phyloP scores from a whole-genome alignment of 1,140 invertebrate species.

The Spodoptera frugiperda region DNA sequence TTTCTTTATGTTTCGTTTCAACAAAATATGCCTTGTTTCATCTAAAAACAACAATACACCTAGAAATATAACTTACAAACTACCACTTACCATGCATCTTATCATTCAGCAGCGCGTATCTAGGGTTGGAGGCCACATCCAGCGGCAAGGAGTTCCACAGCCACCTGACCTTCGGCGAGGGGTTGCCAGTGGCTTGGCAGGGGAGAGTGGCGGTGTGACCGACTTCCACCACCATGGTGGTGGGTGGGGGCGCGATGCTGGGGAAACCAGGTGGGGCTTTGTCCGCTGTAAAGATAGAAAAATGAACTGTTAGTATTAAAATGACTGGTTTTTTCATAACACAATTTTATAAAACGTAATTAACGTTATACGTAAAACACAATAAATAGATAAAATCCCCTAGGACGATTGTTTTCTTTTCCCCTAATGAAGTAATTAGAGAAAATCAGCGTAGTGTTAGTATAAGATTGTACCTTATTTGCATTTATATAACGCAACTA shows the following conservation, averaged over 20 bases:
- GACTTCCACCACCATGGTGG: slow-evolving; percentile 96
- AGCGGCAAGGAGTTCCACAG: slow-evolving; percentile 96
- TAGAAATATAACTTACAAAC: too few species aligned
- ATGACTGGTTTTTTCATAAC: too few species aligned
- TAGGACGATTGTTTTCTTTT: background rate
- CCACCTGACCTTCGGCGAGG: slow-evolving; percentile 95
- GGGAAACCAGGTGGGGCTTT: slow-evolving; percentile 97
- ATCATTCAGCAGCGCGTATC: slow-evolving; percentile 93
- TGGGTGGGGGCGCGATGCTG: slow-evolving; percentile 91
- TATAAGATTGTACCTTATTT: slow-evolving; percentile 9
- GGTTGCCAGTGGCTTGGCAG: slow-evolving; percentile 95
- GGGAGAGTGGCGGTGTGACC: slow-evolving; percentile 95
- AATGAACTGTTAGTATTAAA: background rate
- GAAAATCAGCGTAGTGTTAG: background rate
- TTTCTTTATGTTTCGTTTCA: too few species aligned
- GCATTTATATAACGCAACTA: slow-evolving; percentile 1
- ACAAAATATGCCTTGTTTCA: too few species aligned
- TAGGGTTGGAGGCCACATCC: slow-evolving; percentile 92
- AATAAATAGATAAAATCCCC: too few species aligned
- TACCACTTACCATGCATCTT: slow-evolving; percentile 90
- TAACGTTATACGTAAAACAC: too few species aligned
- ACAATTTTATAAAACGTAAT: too few species aligned
- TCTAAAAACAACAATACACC: too few species aligned
- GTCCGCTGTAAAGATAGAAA: slow-evolving; percentile 89
- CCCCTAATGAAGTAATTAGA: slow-evolving; percentile 5